These are phyloP conservation scores for Chloromyia formosa DNA, from an alignment of 2,888 invertebrate genomes.

Conservation along the genomic window DNA sequence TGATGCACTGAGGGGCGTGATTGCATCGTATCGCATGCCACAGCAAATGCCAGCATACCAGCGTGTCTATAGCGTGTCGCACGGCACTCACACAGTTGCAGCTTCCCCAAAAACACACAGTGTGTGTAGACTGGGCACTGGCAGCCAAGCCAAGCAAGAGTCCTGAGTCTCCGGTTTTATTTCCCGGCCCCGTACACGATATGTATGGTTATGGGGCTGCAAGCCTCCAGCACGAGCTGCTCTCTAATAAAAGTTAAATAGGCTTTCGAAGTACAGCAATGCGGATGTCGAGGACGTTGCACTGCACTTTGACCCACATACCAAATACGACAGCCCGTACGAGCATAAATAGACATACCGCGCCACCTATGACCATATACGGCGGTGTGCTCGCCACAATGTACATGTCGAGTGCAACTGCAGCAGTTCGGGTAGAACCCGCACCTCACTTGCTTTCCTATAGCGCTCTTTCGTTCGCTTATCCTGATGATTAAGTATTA, in stretches of 20 bases:
- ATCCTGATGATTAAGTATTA: slow-evolving; percentile 12
- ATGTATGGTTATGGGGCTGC: slow-evolving; percentile 19
- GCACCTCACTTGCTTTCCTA: background rate
- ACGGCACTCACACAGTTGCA: slow-evolving; percentile 19
- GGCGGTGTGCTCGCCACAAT: slow-evolving; percentile 30
- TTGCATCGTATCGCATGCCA: slow-evolving; percentile 28
- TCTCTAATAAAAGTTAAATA: slow-evolving; percentile 58
- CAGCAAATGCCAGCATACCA: slow-evolving; percentile 20
- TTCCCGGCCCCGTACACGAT: too few species aligned
- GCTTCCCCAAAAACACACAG: background rate
- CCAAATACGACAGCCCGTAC: slow-evolving; percentile 46
- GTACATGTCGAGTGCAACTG: slow-evolving; percentile 38
- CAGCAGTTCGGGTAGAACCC: slow-evolving; percentile 30
- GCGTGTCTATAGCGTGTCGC: slow-evolving; percentile 22
- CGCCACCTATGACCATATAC: slow-evolving; percentile 47
- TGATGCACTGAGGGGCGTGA: slow-evolving; percentile 15
- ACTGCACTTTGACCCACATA: slow-evolving; percentile 64
- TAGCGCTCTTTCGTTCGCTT: background rate
- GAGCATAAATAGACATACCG: slow-evolving; percentile 47
- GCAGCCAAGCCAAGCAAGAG: background rate
- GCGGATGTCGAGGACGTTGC: slow-evolving; percentile 65
- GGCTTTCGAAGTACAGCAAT: slow-evolving; percentile 63
- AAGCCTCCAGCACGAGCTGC: slow-evolving; percentile 29
- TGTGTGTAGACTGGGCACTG: background rate
- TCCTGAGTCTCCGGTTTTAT: background rate